These are phyloP conservation scores for Maniola hyperantus DNA, from an alignment of 2,888 invertebrate genomes.

Conservation along the genomic window DNA sequence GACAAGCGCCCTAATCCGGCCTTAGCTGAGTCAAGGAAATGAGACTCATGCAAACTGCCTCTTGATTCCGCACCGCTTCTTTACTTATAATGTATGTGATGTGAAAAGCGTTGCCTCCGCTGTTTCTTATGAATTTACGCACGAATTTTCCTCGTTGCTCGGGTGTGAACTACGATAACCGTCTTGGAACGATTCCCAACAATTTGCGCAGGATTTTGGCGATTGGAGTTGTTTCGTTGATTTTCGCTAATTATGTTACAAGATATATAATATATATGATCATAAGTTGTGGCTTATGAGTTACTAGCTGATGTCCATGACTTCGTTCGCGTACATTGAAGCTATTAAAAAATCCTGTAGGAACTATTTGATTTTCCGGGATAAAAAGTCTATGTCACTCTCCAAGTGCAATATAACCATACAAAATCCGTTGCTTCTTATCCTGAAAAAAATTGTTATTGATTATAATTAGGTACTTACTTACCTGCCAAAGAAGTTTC, in stretches of 20 bases:
- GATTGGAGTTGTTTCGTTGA: slow-evolving; percentile 5
- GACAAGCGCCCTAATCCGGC: slow-evolving; percentile 66
- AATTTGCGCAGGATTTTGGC: slow-evolving; percentile 25
- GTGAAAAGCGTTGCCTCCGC: slow-evolving; percentile 41
- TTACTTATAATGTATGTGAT: slow-evolving; percentile 43
- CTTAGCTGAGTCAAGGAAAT: slow-evolving; percentile 68
- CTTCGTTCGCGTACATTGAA: no score
- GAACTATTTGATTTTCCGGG: no score
- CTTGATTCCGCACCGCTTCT: slow-evolving; percentile 52
- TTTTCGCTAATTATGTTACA: slow-evolving; percentile 6
- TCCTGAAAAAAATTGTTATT: no score
- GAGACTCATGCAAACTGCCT: slow-evolving; percentile 57
- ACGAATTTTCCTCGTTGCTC: slow-evolving; percentile 29
- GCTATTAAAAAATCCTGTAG: no score
- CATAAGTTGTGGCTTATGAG: background rate
- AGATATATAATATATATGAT: no score
- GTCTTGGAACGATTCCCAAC: slow-evolving; percentile 26
- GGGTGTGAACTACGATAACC: slow-evolving; percentile 27
- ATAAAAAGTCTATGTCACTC: no score
- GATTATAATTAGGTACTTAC: no score
- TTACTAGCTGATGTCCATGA: background rate
- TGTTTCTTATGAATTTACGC: slow-evolving; percentile 39
- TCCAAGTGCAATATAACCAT: no score
- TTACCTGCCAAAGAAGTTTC: no score
- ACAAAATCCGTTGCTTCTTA: no score